A percentile compares a stretch with the other conserved stretches of the same genome.
phyloP scores from a whole-genome alignment of 2,888 invertebrate species.

The Sphaerophoria taeniata region DNA sequence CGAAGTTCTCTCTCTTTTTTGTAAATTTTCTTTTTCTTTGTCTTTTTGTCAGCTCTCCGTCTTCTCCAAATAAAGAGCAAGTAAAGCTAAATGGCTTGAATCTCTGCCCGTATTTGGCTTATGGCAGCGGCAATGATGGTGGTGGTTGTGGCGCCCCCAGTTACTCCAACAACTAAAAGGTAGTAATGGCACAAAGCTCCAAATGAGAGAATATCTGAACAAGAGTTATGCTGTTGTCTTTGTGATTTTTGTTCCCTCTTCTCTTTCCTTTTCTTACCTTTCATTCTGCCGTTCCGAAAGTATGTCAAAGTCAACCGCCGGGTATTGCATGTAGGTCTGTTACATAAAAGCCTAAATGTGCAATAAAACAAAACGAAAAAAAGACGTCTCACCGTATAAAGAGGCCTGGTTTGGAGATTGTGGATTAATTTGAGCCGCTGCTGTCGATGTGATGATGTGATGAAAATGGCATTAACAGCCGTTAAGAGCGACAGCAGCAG shows the following conservation, averaged over 20 bases:
- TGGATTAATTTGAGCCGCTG: conserved; percentile 22
- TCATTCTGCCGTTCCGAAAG: conserved; percentile 56
- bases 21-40: neutral
- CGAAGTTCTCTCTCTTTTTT: conserved; percentile 42
- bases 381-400: conserved; percentile 58
- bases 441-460: conserved; percentile 26
- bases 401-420: conserved; percentile 55
- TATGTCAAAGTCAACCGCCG: conserved; percentile 74
- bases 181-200: conserved; percentile 60
- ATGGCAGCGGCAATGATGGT: neutral
- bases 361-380: conserved; percentile 41
- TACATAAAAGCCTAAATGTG: conserved; percentile 73
- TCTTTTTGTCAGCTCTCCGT: neutral
- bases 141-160: neutral
- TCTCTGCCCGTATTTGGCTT: conserved; percentile 44
- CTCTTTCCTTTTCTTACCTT: conserved; percentile 32
- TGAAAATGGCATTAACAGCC: conserved; percentile 49
- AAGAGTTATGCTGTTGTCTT: conserved; percentile 54
- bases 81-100: conserved; percentile 44
- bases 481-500: neutral
- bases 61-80: conserved; percentile 56
- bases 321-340: conserved; percentile 72
- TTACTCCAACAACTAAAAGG: conserved; percentile 18
- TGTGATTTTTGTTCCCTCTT: conserved; percentile 33
- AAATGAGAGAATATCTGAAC: conserved; percentile 43